Evolutionary conservation across 1,140 invertebrate species (phyloP).

Genomic region (Vollenhovia emeryi): DNA sequence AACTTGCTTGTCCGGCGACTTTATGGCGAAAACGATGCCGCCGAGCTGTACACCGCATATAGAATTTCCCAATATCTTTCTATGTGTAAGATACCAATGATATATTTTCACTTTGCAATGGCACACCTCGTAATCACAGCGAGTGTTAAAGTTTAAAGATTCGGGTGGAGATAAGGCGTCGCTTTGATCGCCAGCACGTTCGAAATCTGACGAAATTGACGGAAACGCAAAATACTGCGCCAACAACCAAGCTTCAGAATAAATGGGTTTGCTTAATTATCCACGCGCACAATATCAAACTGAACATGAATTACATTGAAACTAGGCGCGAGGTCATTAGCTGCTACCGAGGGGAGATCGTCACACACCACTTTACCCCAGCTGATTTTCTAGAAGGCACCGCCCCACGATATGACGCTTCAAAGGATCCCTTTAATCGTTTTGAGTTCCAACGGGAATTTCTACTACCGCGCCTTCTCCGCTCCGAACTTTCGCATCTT

Average conservation of each 20-base stretch:
- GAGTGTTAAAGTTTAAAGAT: not conserved
- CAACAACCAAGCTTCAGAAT: not conserved
- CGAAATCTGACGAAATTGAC: not conserved
- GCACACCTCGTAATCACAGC: too few species aligned
- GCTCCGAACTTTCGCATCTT: slow-evolving; percentile 43
- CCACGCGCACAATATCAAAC: slow-evolving; percentile 28
- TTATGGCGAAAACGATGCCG: not conserved
- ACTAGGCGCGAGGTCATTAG: slow-evolving; percentile 61
- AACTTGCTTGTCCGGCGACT: slow-evolving; percentile 19
- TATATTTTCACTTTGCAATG: not conserved
- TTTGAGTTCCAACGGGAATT: slow-evolving; percentile 60
- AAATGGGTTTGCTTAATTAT: slow-evolving; percentile 32
- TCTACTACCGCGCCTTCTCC: slow-evolving; percentile 30
- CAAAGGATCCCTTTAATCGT: slow-evolving; percentile 70
- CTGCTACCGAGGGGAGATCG: slow-evolving; percentile 8
- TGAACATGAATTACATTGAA: slow-evolving; percentile 56
- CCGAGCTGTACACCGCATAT: not conserved
- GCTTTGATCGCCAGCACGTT: too few species aligned
- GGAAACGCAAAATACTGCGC: not conserved
- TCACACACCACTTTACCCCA: slow-evolving; percentile 50
- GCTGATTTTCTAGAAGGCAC: slow-evolving; percentile 45
- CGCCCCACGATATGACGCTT: slow-evolving; percentile 47
- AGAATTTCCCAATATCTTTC: not conserved
- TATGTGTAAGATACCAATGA: not conserved
- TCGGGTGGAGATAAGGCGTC: not conserved